Base-by-base conservation (phyloP, 1,140 invertebrate genomes). In the Nephila pilipes region DNA sequence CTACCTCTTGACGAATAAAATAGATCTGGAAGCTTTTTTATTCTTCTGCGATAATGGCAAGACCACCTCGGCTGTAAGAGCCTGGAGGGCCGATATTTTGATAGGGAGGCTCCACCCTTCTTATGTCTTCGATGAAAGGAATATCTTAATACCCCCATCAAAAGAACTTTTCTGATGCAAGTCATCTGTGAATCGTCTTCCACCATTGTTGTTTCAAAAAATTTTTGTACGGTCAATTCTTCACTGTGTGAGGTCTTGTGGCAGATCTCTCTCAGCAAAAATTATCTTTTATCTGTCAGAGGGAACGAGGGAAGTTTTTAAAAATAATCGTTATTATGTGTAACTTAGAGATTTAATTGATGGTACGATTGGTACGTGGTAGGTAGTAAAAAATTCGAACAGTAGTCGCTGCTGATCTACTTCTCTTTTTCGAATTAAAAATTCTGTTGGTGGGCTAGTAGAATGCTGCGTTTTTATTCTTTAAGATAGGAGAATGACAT, bases 41-140 rank as follows among this genome's bases (percentile, higher is more conserved):
- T 69, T 29, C 14, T 32, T 22, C 4, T 69, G 6, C 46, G 65
- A 69, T 69, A 69, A 69, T 69, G 29, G 29, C 54, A 65, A 46
- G 85, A 87, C 85, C 85, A 87, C 85, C 85, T 29, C 25, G 36
- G 32, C 46, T 16, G 32, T 6, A n/a, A 46, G 46, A 36, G 60
- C 85, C 85, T 38, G 10, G 60, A 58, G 85, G 85, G 32, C 38
- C 16, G 32, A 65, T 87, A 38, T 87, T 57, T 87, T 87, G 85
- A 87, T 87, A 87, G 58, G 20, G 29, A n/a, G 58, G 46, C 60
- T 65, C 85, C 85, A 65, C 85, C 85, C 85, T 65, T 87, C 85
- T 46, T 63, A 87, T 87, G 85, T 65, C 57, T 87, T 65, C 36
- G 85, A 87, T 87, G 85, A 87, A 87, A 87, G 55, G 60, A 87